Base-by-base conservation (phyloP, 2,113 vertebrate species). In the Podocnemis expansa region DNA sequence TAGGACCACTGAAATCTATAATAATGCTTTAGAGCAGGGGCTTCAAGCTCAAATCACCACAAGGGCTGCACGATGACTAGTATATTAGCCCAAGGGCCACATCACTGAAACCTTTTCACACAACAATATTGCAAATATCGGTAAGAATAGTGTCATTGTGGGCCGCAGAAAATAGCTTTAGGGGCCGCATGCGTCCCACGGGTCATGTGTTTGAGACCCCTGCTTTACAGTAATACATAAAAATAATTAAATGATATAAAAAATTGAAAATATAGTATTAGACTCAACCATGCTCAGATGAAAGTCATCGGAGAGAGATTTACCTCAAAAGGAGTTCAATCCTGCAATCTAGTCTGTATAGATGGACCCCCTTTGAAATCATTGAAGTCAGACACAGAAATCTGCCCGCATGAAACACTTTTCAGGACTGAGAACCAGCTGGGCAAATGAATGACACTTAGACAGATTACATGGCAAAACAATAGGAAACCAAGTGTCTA, bases 331-430 rank as follows among this genome's bases (percentile, higher is more conserved):
- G n/a, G 6, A 67, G 34, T 19, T n/a, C 60, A n/a, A 9, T 67
- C 34, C 31, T 67, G 34, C 34, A 67, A 67, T 34, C 60, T 16
- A 29, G 58, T 60, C 58, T 14, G 34, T 60, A 63, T n/a, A n/a
- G 60, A 63, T 31, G 34, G 16, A 63, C 13, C 31, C 31, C 34
- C 2, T 67, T n/a, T n/a, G 34, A 67, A 67, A 34, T n/a, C 34
- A 67, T 34, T n/a, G 34, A 8, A n/a, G 60, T 34, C 16, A 41
- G 10, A 47, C 31, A 2, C 19, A 88, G 0, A 34, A 0, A 31
- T 49, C 54, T 63, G 29, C 10, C 34, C 55, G 13, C 11, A 55
- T 31, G 45, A 81, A 78, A 7, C 3, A 52, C 6, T 78, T 88
- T 34, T 34, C 54, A 81, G 9, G 12, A 63, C 22, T 81, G 55